Base-by-base conservation (phyloP, 2,797 vertebrate species). In the Leucoraja ocellata region DNA sequence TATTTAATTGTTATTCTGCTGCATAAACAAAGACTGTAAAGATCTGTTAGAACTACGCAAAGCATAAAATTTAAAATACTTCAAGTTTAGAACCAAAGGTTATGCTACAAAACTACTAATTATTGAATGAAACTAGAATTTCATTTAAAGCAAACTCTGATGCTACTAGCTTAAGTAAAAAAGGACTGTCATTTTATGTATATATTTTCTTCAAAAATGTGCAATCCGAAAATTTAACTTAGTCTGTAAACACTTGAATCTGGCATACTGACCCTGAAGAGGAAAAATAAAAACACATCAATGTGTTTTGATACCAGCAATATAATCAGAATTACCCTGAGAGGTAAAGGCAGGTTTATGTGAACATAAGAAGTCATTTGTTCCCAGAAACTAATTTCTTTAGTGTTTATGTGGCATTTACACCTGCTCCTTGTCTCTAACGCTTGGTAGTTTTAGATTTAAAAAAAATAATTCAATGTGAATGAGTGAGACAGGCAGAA, bases 321-420 rank as follows among this genome's bases (percentile, higher is more conserved):
- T 92, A 76, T 92, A 79, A 79, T 93, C 68, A 61, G 76, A 79
- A 91, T 78, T 77, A 91, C 93, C 93, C 93, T 93, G 93, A 93
- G 93, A 93, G 88, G 88, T 93, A 93, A 93, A 79, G 88, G 93
- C 93, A 76, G 90, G 54, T 79, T 91, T 63, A 81, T 23, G 46
- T 71, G 23, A 79, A 74, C 63, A 68, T 6, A 88, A 68, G n/a
- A 88, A 28, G n/a, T 32, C 65, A 92, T 74, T 92, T 92, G 90
- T 58, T 92, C 71, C 90, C 71, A 76, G 71, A 13, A 76, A 92
- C 46, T 76, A 92, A 11, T 21, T 80, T 21, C 6, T 58, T 74
- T 92, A 92, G 90, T 92, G 90, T 92, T 76, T 92, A 2, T 28
- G 39, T 74, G 90, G 90, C 46, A 76, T 68, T 9, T 65, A 76